These are phyloP conservation scores for Mesorhabditis belari DNA, from an alignment of 2,888 invertebrate genomes.

Conservation along the genomic window DNA sequence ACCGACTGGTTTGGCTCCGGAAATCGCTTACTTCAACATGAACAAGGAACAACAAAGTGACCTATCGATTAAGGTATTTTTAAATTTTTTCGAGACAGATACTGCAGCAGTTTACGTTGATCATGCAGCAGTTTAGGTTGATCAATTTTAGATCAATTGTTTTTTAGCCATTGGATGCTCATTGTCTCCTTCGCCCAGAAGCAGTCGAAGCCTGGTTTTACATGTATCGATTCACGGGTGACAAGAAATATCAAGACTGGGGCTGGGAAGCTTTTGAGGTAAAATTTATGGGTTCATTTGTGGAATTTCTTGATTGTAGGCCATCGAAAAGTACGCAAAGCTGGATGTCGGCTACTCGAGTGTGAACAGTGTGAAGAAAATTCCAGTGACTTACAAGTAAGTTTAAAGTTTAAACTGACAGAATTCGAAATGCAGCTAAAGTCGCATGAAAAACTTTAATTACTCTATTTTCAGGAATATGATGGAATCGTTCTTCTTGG, in stretches of 20 bases:
- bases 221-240: slow-evolving; percentile 87
- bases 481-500: slow-evolving; percentile 95
- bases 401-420: slow-evolving; percentile 4
- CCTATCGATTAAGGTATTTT: slow-evolving; percentile 57
- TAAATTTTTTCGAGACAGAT: background rate
- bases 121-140: too few species aligned
- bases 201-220: slow-evolving; percentile 94
- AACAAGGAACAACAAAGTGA: slow-evolving; percentile 63
- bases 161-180: slow-evolving; percentile 71
- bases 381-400: slow-evolving; percentile 45
- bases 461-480: slow-evolving; percentile 73
- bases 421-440: slow-evolving; percentile 32
- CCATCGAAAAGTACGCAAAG: slow-evolving; percentile 85
- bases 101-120: too few species aligned
- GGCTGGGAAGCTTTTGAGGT: slow-evolving; percentile 85
- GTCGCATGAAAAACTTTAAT: slow-evolving; percentile 59
- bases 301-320: too few species aligned
- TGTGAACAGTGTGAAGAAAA: slow-evolving; percentile 79
- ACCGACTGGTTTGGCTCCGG: slow-evolving; percentile 87
- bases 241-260: slow-evolving; percentile 88
- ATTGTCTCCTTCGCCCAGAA: slow-evolving; percentile 88
- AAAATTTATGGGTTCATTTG: too few species aligned
- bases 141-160: too few species aligned
- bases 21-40: slow-evolving; percentile 88
- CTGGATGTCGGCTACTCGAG: slow-evolving; percentile 79